These are phyloP conservation scores for Diaphora mendica DNA, from an alignment of 2,888 invertebrate species.

Conservation along the genomic window DNA sequence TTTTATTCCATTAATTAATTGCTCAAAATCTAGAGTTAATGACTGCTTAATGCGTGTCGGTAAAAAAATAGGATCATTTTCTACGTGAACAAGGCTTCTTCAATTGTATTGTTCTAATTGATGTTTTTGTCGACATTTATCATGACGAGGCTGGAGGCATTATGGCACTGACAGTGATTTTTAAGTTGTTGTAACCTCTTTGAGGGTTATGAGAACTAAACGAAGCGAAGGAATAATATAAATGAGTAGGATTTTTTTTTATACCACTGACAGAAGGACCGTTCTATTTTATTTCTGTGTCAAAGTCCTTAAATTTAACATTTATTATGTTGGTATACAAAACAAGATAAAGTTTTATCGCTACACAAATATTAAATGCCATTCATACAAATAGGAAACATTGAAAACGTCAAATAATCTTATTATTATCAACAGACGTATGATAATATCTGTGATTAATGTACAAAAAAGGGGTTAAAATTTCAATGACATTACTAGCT, in stretches of 20 bases:
- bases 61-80: constrained; percentile 58
- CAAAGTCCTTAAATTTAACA: not conserved
- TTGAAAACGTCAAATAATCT: not conserved
- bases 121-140: constrained; percentile 66
- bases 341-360: not conserved
- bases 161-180: constrained; percentile 66
- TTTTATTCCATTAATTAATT: constrained; percentile 70
- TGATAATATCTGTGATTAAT: not conserved
- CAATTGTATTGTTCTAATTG: constrained; percentile 75
- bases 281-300: not conserved
- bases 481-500: not conserved
- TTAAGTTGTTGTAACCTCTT: constrained; percentile 59
- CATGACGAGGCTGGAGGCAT: constrained; percentile 57
- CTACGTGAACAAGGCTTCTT: constrained; percentile 56
- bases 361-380: not conserved
- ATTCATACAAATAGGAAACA: not conserved
- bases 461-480: not conserved
- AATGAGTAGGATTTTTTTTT: constrained; percentile 28
- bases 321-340: not conserved
- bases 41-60: constrained; percentile 69
- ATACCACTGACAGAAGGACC: constrained; percentile 46
- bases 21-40: constrained; percentile 67
- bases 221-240: constrained; percentile 21
- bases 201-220: constrained; percentile 62
- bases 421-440: not conserved